Evolutionary conservation across 2,797 vertebrate species (phyloP).

Genomic region (Strix occidentalis): DNA sequence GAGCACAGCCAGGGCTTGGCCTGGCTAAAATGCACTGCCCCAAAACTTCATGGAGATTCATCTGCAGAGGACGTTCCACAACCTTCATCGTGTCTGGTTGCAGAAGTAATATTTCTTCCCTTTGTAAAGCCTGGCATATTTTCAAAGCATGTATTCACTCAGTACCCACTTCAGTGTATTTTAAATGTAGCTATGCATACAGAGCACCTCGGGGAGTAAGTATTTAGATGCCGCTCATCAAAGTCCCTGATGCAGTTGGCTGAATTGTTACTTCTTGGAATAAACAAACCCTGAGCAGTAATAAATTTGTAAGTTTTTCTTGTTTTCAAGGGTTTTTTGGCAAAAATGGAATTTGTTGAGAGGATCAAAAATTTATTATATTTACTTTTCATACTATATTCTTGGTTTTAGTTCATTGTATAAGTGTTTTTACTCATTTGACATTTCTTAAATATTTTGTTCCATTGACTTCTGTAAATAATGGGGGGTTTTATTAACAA

Average conservation of each 20-base stretch:
- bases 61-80: neutral
- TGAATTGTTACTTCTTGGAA: slow-evolving; percentile 36
- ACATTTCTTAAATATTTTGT: neutral
- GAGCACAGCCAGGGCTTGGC: neutral
- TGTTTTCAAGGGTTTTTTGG: neutral
- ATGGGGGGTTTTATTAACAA: fast-evolving
- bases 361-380: neutral
- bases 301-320: neutral
- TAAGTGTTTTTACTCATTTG: neutral
- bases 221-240: neutral
- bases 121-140: neutral
- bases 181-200: neutral
- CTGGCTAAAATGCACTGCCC: neutral
- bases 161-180: neutral
- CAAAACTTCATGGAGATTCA: neutral
- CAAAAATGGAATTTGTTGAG: neutral
- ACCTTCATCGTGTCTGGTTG: neutral
- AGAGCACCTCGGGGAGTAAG: neutral
- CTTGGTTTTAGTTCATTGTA: neutral
- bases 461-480: neutral
- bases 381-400: neutral
- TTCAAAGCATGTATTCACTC: neutral
- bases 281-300: neutral
- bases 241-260: neutral
- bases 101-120: neutral